Base-by-base conservation (phyloP, 2,113 vertebrate species). In the Syrmaticus mikado region DNA sequence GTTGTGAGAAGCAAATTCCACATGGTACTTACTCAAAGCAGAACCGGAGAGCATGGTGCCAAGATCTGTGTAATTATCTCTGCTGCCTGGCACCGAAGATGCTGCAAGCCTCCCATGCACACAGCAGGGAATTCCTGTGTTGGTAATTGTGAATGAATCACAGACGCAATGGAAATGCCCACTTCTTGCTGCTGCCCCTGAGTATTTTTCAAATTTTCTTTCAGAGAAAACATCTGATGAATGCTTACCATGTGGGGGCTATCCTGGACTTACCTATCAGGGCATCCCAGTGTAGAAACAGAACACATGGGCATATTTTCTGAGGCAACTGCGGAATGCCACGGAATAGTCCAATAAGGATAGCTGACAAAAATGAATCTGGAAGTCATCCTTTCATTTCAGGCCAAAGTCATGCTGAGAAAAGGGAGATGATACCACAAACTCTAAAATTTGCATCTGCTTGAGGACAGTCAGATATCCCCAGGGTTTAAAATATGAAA, bases 31-130 rank as follows among this genome's bases (percentile, higher is more conserved):
- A 68, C 76, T 91, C 73, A 88, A 88, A 88, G 76, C 45, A 85
- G 72, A 72, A 60, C 90, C 32, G 34, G 65, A 84, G 68, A 94
- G 52, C 48, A n/a, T 50, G 0, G 6, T 95, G 96, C 91, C 93
- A 94, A 95, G 70, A 90, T 97, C 80, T 70, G 66, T 78, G 65
- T 76, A 92, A 93, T 93, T 93, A 95, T 79, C 82, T 91, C 83
- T 92, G 45, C 66, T 75, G 65, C 80, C 76, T 95, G 95, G 87
- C 93, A 92, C 46, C 53, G 40, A 88, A 90, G 82, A 81, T 65
- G 78, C 4, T 85, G 50, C 72, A 60, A 0, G 3, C 90, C 82
- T 94, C 57, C 72, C 52, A 58, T 82, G 80, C 73, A 84, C 79
- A 18, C 87, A 94, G 94, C 18, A 85, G 93, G 93, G 85, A 95